A percentile compares a stretch with the other conserved stretches of the same genome.
Evolutionary conservation across 2,888 invertebrate genomes (phyloP).

Genomic region (Alentia gelatinosa): DNA sequence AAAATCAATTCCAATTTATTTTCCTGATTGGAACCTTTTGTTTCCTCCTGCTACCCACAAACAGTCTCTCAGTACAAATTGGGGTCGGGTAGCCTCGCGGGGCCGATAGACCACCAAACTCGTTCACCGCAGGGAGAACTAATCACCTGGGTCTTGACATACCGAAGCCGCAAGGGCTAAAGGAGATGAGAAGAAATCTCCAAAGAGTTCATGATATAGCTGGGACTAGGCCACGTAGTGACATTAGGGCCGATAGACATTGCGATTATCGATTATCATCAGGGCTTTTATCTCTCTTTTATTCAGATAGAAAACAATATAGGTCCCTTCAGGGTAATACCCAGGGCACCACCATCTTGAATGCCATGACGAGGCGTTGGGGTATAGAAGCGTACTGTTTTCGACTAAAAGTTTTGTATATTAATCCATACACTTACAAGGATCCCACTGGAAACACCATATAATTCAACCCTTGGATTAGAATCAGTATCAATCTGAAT

Average conservation of each 20-base stretch:
- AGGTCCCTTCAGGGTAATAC: too few species aligned
- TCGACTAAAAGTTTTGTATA: too few species aligned
- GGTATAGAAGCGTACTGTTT: too few species aligned
- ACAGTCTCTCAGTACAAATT: not conserved
- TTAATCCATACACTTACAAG: too few species aligned
- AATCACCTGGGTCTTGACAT: not conserved
- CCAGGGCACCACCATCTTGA: too few species aligned
- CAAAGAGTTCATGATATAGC: not conserved
- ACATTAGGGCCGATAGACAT: not conserved
- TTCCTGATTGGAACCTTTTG: not conserved
- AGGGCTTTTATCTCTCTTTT: not conserved
- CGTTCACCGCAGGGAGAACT: not conserved
- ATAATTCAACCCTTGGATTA: too few species aligned
- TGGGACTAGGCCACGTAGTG: not conserved
- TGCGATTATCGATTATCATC: too few species aligned
- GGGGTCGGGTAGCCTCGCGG: not conserved
- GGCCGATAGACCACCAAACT: not conserved
- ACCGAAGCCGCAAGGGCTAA: not conserved
- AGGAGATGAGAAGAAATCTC: not conserved
- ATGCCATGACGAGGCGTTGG: too few species aligned
- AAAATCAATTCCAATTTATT: slow-evolving; percentile 11
- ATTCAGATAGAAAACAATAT: too few species aligned
- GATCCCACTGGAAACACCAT: too few species aligned
- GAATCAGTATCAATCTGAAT: too few species aligned
- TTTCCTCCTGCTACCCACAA: not conserved